Evolutionary conservation across 2,113 vertebrate species (phyloP).

Genomic region (Ochotona princeps): DNA sequence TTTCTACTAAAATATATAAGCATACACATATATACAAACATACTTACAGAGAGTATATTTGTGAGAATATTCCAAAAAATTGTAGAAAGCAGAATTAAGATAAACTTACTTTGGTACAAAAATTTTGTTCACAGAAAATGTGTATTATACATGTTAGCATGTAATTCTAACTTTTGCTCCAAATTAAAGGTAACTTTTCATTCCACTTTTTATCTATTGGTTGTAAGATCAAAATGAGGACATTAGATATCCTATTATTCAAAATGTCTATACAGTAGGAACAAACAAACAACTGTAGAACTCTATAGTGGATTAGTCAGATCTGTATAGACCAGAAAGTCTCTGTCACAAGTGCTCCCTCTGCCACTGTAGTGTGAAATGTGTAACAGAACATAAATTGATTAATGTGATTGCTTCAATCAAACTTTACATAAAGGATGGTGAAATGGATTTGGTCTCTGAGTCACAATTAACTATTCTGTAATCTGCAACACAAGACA

Average conservation of each 20-base stretch:
- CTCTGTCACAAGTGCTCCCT: background rate
- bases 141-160: no score
- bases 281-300: slow-evolving; percentile 40
- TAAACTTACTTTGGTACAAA: no score
- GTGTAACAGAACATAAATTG: background rate
- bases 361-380: background rate
- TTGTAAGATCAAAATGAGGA: slow-evolving; percentile 13
- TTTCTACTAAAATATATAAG: slow-evolving; percentile 18
- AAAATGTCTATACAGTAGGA: background rate
- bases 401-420: background rate
- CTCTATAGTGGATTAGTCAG: background rate
- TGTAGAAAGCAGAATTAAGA: no score
- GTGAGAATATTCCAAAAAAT: no score
- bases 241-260: background rate
- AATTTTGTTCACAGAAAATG: no score
- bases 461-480: background rate
- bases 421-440: background rate
- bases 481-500: background rate
- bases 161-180: no score
- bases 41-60: background rate
- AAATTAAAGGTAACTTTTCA: no score
- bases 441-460: background rate
- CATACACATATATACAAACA: background rate
- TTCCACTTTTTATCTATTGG: background rate
- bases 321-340: background rate